Evolutionary conservation across 92 coral and sea anemone species (phyloP), one percentile per base, ranked within the genome.

Genomic region (Siderastrea radians): DNA sequence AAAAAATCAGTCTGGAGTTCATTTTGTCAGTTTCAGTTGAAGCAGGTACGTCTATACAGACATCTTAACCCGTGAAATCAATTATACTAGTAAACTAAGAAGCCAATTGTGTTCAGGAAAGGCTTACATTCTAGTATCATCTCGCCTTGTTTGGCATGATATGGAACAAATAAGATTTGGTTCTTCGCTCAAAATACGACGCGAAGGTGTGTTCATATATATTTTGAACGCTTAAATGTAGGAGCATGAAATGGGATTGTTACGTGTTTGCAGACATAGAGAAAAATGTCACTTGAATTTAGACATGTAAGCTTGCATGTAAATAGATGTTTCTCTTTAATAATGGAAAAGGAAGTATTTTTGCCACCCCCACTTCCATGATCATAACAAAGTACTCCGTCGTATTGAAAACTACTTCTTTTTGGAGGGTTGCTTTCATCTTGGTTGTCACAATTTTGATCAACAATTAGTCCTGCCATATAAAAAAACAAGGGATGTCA

Each of bases 1-100:
- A 82, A 70, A 82, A 55, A 55, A 54, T 17, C 55, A 14, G 7
- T 38, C 69, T 69, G 86, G 63, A 70, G 26, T 82, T 82, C n/a
- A 70, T 82, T 55, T 48, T 48, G 70, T 71, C 69, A n/a, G 49
- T 74, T 47, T 38, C 16, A 70, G 77, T 82, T 59, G 47, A 71
- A n/a, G 2, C 86, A 82, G 78, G 86, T 82, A 63, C 70, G 8
- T 82, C 58, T 69, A 19, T 17, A n/a, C 43, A 17, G 70, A 11
- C 5, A 11, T 55, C 53, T 70, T 47, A 17, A 71, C 66, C 8
- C 2, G 43, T 1, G 16, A n/a, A 9, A 45, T 46, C 6, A 9
- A 72, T 58, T 44, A 7, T 54, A 46, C n/a, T 55, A 4, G 3
- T 45, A 14, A 55, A 70, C 11, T 11, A 26, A 5, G 26, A 0